Conservation (phyloP, 2,888 invertebrate genomes). For the Colletes collaris region DNA sequence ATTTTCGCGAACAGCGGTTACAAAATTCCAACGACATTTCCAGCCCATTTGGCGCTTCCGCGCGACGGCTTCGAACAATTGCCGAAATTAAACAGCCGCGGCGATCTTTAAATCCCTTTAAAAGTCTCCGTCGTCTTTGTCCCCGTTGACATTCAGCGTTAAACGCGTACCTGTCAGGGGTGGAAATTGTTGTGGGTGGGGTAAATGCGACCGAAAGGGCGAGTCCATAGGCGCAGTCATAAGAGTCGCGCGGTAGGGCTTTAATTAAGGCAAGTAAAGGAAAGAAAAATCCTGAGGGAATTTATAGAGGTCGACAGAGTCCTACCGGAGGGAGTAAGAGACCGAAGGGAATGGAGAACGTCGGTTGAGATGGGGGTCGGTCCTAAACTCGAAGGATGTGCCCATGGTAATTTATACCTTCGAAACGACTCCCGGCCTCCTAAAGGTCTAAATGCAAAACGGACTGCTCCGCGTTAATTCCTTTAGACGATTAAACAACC, state of each 20-base stretch:
- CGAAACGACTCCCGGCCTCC: constrained; percentile 71
- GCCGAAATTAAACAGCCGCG: constrained; percentile 1
- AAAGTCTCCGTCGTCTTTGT: constrained; percentile 33
- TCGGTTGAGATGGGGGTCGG: constrained; percentile 64
- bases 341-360: constrained; percentile 70
- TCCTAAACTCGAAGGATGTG: constrained; percentile 75
- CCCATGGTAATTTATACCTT: constrained; percentile 74
- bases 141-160: constrained; percentile 47
- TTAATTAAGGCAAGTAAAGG: constrained; percentile 82
- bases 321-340: constrained; percentile 59
- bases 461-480: constrained; percentile 76
- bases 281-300: constrained; percentile 82
- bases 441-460: constrained; percentile 78
- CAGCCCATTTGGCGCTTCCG: too few species aligned
- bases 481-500: constrained; percentile 73
- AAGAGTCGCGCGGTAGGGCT: constrained; percentile 77
- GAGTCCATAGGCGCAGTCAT: constrained; percentile 70
- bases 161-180: constrained; percentile 58
- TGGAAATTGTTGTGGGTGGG: constrained; percentile 47
- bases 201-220: constrained; percentile 67
- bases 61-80: not conserved
- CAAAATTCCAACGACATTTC: too few species aligned
- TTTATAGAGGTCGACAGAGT: constrained; percentile 80
- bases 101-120: constrained; percentile 35
- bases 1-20: too few species aligned